phyloP scores from a whole-genome alignment of 2,888 invertebrate genomes.

The Spisula solida region DNA sequence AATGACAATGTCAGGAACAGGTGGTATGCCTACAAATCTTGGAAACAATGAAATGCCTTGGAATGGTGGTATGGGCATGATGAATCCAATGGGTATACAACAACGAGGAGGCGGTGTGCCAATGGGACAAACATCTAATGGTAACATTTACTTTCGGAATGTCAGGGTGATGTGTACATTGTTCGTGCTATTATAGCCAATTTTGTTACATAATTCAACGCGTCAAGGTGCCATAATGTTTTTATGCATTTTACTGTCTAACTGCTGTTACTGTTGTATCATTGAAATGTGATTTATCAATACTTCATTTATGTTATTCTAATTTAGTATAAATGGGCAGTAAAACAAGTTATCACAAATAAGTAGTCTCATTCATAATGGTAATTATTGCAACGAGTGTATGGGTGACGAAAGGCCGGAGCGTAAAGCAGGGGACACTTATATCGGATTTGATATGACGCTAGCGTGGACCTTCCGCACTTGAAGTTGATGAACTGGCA shows the following conservation, averaged over 20 bases:
- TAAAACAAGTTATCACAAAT: not conserved
- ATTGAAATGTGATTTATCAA: not conserved
- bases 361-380: too few species aligned
- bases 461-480: too few species aligned
- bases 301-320: too few species aligned
- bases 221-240: not conserved
- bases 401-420: too few species aligned
- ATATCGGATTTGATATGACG: too few species aligned
- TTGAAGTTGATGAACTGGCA: too few species aligned
- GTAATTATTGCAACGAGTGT: too few species aligned
- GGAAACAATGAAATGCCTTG: conserved; percentile 23
- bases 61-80: conserved; percentile 48
- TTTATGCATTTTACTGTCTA: not conserved
- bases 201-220: not conserved
- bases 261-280: not conserved
- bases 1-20: not conserved
- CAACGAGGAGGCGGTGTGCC: conserved; percentile 39
- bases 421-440: too few species aligned
- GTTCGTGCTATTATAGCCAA: not conserved
- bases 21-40: not conserved
- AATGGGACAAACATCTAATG: conserved; percentile 33
- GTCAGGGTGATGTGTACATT: not conserved
- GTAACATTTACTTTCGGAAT: not conserved
- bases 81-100: conserved; percentile 27
- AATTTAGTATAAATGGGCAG: not conserved